Percentiles rank a stretch among this genome's conserved stretches.
phyloP scores from a whole-genome alignment of 2,797 vertebrate genomes.

The Lycodopsis pacificus region DNA sequence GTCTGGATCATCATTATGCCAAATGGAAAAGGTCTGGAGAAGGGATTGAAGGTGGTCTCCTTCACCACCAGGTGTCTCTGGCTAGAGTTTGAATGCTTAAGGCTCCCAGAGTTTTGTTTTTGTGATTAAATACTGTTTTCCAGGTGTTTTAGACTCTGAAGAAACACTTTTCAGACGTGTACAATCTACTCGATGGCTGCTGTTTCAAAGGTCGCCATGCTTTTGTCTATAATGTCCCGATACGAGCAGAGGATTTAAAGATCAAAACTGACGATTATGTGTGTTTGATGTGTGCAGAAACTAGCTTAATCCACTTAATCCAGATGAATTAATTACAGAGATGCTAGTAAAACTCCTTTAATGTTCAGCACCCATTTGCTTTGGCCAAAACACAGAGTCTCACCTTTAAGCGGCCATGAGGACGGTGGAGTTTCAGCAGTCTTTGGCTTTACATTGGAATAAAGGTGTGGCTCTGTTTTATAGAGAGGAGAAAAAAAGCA shows the following conservation, averaged over 20 bases:
- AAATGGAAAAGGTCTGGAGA: slow-evolving; percentile 73
- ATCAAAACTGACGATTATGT: not conserved
- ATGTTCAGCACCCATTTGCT: slow-evolving; percentile 4
- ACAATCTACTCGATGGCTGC: slow-evolving; percentile 10
- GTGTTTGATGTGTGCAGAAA: not conserved
- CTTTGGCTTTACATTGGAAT: slow-evolving; percentile 31
- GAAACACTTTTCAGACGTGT: slow-evolving; percentile 32
- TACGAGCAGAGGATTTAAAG: not conserved
- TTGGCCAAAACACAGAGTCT: slow-evolving; percentile 17
- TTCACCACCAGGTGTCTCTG: slow-evolving; percentile 40
- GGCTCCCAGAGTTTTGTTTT: slow-evolving; percentile 5
- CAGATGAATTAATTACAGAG: not conserved
- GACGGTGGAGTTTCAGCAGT: slow-evolving; percentile 1
- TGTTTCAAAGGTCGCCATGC: slow-evolving; percentile 2
- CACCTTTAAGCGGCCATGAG: no score
- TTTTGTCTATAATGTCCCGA: not conserved
- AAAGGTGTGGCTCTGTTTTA: slow-evolving; percentile 47
- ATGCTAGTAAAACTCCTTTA: slow-evolving; percentile 19
- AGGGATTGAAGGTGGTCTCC: slow-evolving; percentile 52
- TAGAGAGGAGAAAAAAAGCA: not conserved
- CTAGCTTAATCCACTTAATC: not conserved
- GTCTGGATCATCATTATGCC: slow-evolving; percentile 61
- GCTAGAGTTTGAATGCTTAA: slow-evolving; percentile 25
- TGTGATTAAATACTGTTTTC: slow-evolving; percentile 28
- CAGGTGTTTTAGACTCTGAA: slow-evolving; percentile 47